Conservation (phyloP, 2,888 invertebrate species). For the Drosophila cognata region DNA sequence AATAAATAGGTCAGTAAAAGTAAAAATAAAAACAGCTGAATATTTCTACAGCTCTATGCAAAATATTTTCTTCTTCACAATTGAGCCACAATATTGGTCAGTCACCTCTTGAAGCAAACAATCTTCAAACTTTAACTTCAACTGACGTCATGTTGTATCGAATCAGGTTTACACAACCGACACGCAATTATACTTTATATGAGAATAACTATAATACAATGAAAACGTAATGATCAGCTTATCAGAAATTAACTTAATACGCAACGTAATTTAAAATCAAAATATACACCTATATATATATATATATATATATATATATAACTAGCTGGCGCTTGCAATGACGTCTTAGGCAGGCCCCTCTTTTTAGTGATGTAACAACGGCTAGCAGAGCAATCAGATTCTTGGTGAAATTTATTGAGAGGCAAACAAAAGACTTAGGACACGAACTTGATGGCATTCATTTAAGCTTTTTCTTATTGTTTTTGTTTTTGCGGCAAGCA, state of each 20-base stretch:
- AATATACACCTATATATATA: background rate
- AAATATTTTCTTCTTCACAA: background rate
- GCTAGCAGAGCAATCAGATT: background rate
- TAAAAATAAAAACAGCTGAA: background rate
- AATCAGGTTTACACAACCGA: slow-evolving; percentile 39
- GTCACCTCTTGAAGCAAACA: slow-evolving; percentile 25
- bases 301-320: background rate
- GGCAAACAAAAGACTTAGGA: slow-evolving; percentile 69
- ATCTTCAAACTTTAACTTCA: background rate
- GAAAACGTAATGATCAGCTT: slow-evolving; percentile 15
- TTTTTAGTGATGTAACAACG: slow-evolving; percentile 30
- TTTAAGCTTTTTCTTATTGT: slow-evolving; percentile 6
- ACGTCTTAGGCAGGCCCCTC: slow-evolving; percentile 8
- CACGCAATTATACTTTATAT: slow-evolving; percentile 35
- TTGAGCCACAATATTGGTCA: slow-evolving; percentile 26
- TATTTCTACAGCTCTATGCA: background rate
- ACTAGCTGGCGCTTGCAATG: slow-evolving; percentile 8
- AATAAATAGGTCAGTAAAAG: slow-evolving; percentile 13
- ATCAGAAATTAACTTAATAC: slow-evolving; percentile 28
- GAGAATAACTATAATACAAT: slow-evolving; percentile 34
- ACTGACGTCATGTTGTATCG: slow-evolving; percentile 31
- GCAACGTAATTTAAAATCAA: slow-evolving; percentile 38
- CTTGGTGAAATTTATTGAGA: slow-evolving; percentile 17
- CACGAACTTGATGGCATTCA: slow-evolving; percentile 46
- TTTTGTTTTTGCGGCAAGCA: slow-evolving; percentile 11